Base-by-base conservation (phyloP, 2,888 invertebrate genomes). In the Plagodis pulveraria region DNA sequence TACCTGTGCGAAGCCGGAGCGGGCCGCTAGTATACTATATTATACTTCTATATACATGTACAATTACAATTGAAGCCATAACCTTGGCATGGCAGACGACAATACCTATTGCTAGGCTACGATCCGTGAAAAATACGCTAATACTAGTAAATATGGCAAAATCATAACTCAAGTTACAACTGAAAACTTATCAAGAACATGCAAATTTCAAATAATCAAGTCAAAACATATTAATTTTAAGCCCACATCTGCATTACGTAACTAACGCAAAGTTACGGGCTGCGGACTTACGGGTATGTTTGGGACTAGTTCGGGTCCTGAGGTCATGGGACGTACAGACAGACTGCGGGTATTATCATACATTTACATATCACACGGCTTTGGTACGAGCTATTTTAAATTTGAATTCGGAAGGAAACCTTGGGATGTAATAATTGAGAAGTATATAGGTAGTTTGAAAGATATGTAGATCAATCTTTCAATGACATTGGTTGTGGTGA, bases 141-240 rank as follows among this genome's bases (percentile, higher is more conserved):
- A 22, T 22, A 22, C 4, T 2, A 22, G 22, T 22, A 22, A 2
- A 22, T 22, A 22, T 22, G 22, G 22, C 22, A 22, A 2, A 22
- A 22, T 22, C 22, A 22, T 22, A 22, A 22, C 2, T 22, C 22
- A 22, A 22, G 22, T 22, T 22, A 22, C 22, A 22, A 22, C 22
- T 22, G 22, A 22, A 22, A 22, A 22, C 22, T 22, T 22, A 22
- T 22, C 22, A 22, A 22, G 22, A 22, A 22, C 49, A 60, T 64
- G 64, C 66, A 69, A 65, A 69, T 70, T 70, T 10, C 59, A 65
- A 76, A 78, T 85, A 87, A 89, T 87, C 71, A 70, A 85, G 81
- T 82, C 87, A 83, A 85, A 89, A 85, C 87, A 86, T 87, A 89
- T 89, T 90, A 89, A 88, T 89, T 87, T 87, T 78, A 81, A 78